Percentiles rank a stretch among this genome's conserved stretches.
phyloP scores from a whole-genome alignment of 2,888 invertebrate species.

The Papilio demoleus region DNA sequence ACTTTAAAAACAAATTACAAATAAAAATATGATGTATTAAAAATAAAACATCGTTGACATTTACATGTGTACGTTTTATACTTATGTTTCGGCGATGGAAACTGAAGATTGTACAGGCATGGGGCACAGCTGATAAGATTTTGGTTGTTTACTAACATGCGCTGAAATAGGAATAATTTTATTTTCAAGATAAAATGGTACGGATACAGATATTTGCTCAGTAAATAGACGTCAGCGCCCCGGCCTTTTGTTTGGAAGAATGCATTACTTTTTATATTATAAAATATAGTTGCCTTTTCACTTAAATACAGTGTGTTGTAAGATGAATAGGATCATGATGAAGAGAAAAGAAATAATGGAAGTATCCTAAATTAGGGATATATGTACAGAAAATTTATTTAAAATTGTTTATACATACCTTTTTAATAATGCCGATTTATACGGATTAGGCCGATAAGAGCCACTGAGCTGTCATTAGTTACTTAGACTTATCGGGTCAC shows the following conservation, averaged over 20 bases:
- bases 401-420: not conserved
- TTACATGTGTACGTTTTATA: too few relatives aligned
- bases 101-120: too few relatives aligned
- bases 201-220: not conserved
- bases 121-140: too few relatives aligned
- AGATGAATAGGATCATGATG: constrained; percentile 3
- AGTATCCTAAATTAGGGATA: not conserved
- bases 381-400: not conserved
- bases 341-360: not conserved
- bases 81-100: too few relatives aligned
- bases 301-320: not conserved
- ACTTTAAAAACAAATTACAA: too few relatives aligned
- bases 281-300: constrained; percentile 12
- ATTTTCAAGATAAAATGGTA: not conserved
- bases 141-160: not conserved
- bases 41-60: too few relatives aligned
- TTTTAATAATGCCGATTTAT: not conserved
- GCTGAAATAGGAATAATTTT: not conserved
- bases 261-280: constrained; percentile 12
- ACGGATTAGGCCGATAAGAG: not conserved
- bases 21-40: too few relatives aligned
- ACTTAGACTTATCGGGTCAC: too few relatives aligned
- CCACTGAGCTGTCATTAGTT: too few relatives aligned
- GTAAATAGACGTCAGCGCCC: not conserved
- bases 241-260: constrained; percentile 1